Evolutionary conservation across 1,140 invertebrate genomes (phyloP).

Genomic region (Lepidotrigona ventralis): DNA sequence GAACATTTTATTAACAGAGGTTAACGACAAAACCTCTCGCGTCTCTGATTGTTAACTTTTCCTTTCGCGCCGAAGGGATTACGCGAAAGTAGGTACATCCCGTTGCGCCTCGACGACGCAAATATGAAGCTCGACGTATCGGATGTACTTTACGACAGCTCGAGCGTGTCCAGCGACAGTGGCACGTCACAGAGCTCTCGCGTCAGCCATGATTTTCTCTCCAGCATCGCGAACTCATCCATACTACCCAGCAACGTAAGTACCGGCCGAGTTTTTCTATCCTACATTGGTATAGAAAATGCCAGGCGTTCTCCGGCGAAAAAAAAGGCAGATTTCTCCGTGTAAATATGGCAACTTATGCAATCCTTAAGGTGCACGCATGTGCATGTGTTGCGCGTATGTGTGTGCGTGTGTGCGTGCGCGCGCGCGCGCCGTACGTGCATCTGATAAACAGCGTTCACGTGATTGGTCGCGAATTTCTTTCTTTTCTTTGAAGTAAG

Average conservation of each 20-base stretch:
- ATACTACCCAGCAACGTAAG: slow-evolving; percentile 73
- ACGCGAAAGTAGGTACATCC: background rate
- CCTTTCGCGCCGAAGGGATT: background rate
- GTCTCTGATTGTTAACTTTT: background rate
- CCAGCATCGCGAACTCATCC: slow-evolving; percentile 70
- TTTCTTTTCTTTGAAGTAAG: background rate
- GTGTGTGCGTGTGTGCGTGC: background rate
- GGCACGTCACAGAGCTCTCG: slow-evolving; percentile 76
- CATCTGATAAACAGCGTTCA: slow-evolving; percentile 18
- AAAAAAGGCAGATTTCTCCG: background rate
- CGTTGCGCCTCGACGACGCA: slow-evolving; percentile 23
- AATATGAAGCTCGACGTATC: slow-evolving; percentile 76
- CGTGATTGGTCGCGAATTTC: slow-evolving; percentile 8
- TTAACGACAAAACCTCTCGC: slow-evolving; percentile 35
- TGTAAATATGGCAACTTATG: slow-evolving; percentile 37
- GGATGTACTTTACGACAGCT: slow-evolving; percentile 75
- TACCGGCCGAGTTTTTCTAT: slow-evolving; percentile 30
- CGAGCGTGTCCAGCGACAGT: slow-evolving; percentile 77
- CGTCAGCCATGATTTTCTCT: slow-evolving; percentile 78
- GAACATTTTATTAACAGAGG: slow-evolving; percentile 24
- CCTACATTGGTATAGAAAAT: background rate
- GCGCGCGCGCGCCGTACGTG: too few relatives aligned
- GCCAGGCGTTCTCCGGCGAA: background rate
- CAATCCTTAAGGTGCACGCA: background rate
- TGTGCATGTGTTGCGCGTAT: background rate